Evolutionary conservation across 1,140 invertebrate species (phyloP).

Genomic region (Aphelenchoides besseyi): DNA sequence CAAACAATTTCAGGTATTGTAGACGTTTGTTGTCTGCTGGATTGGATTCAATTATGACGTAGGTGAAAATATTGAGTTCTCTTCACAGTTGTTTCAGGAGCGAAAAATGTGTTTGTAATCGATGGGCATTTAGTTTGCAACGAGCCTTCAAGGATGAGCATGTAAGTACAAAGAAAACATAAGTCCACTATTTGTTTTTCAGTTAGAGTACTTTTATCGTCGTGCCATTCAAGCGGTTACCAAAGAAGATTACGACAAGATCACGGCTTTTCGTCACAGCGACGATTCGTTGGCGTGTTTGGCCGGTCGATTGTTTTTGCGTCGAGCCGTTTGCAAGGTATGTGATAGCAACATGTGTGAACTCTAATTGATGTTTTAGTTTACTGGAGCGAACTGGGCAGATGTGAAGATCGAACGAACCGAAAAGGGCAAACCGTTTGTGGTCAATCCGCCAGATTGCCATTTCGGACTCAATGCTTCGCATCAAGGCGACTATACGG

Average conservation of each 20-base stretch:
- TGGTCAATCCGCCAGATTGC: slow-evolving; percentile 40
- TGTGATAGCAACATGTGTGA: background rate
- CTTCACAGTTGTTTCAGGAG: background rate
- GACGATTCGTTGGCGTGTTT: slow-evolving; percentile 58
- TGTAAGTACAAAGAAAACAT: slow-evolving; percentile 22
- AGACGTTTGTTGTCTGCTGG: too few relatives aligned
- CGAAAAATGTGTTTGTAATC: slow-evolving; percentile 45
- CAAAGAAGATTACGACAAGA: slow-evolving; percentile 54
- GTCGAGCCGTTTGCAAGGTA: slow-evolving; percentile 47
- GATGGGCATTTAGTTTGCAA: slow-evolving; percentile 58
- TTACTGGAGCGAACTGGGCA: slow-evolving; percentile 50
- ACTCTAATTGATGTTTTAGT: slow-evolving; percentile 36
- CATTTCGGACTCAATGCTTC: slow-evolving; percentile 57
- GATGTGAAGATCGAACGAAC: slow-evolving; percentile 55
- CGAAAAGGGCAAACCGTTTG: slow-evolving; percentile 56
- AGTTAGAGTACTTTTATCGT: slow-evolving; percentile 59
- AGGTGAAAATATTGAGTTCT: too few relatives aligned
- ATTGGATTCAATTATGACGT: too few relatives aligned
- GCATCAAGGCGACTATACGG: slow-evolving; percentile 62
- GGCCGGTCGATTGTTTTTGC: slow-evolving; percentile 56
- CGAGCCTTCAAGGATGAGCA: slow-evolving; percentile 50
- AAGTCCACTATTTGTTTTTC: slow-evolving; percentile 18
- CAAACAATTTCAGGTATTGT: too few relatives aligned
- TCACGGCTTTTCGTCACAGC: slow-evolving; percentile 48
- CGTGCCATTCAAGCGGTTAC: slow-evolving; percentile 55